Conservation (phyloP, 2,888 invertebrate genomes). For the Drosophila mimetica region DNA sequence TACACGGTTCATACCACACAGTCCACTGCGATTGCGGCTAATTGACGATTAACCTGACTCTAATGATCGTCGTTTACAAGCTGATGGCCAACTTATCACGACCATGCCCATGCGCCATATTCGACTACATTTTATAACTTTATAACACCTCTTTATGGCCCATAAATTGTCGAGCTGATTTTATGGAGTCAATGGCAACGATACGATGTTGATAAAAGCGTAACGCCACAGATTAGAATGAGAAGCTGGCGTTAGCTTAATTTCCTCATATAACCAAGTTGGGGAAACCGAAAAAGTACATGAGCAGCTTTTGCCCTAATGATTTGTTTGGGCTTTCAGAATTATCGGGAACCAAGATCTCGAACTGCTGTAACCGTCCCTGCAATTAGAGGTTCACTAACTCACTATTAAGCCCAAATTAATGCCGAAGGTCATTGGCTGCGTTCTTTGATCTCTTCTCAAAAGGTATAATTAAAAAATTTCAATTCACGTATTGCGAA, state of each 20-base stretch:
- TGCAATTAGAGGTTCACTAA: conserved; percentile 28
- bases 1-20: neutral
- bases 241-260: conserved; percentile 29
- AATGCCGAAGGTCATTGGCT: conserved; percentile 20
- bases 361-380: neutral
- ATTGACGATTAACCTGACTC: conserved; percentile 61
- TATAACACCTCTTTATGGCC: conserved; percentile 29
- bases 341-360: conserved; percentile 20
- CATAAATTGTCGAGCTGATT: conserved; percentile 68
- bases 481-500: conserved; percentile 34
- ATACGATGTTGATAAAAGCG: conserved; percentile 49
- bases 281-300: conserved; percentile 5
- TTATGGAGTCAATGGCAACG: conserved; percentile 46
- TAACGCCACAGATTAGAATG: conserved; percentile 40
- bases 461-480: conserved; percentile 22
- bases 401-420: conserved; percentile 11
- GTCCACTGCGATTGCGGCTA: conserved; percentile 47
- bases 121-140: conserved; percentile 54
- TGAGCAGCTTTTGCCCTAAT: conserved; percentile 1
- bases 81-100: conserved; percentile 50
- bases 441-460: conserved; percentile 38
- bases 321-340: conserved; percentile 15
- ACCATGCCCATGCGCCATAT: conserved; percentile 27
- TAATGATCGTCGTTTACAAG: conserved; percentile 52
- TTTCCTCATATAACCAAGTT: conserved; percentile 1